These are phyloP conservation scores for Anagrus nilaparvatae DNA, from an alignment of 1,140 invertebrate species.

Conservation along the genomic window DNA sequence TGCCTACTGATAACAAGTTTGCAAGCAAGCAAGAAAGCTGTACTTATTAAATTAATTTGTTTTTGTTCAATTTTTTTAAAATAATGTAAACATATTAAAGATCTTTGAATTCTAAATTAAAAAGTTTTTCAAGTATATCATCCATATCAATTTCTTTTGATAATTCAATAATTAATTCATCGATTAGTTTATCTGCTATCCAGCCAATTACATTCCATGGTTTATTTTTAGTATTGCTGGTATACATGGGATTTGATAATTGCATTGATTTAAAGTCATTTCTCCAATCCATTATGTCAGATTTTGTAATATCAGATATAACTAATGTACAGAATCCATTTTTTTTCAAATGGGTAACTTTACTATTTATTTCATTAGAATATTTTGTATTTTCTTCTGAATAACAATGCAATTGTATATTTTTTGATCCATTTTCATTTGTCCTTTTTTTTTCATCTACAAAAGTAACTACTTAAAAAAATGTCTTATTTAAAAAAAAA, in stretches of 20 bases:
- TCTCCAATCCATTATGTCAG: constrained; percentile 25
- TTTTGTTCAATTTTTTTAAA: too few relatives aligned
- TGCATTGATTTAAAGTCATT: constrained; percentile 22
- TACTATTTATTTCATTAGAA: constrained; percentile 25
- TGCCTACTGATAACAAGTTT: too few relatives aligned
- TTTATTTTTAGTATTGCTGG: constrained; percentile 34
- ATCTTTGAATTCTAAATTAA: constrained; percentile 37
- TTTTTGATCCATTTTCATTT: constrained; percentile 15
- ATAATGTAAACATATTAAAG: constrained; percentile 18
- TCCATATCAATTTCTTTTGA: constrained; percentile 36
- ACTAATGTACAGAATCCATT: constrained; percentile 10
- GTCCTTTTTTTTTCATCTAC: constrained; percentile 5
- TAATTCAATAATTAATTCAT: constrained; percentile 33
- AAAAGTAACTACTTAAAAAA: too few relatives aligned
- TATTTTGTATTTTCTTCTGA: constrained; percentile 18
- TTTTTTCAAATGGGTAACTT: constrained; percentile 17
- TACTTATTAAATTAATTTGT: too few relatives aligned
- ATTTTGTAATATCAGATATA: constrained; percentile 19
- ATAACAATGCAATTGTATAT: constrained; percentile 28
- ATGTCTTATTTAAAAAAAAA: too few relatives aligned
- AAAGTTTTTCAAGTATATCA: constrained; percentile 33
- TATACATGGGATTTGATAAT: constrained; percentile 33
- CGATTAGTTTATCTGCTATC: constrained; percentile 37
- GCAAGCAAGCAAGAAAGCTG: too few relatives aligned
- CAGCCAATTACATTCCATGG: constrained; percentile 38